A percentile compares a stretch with the other conserved stretches of the same genome.
These are phyloP conservation scores for Hypocryptadius cinnamomeus DNA, from an alignment of 2,113 vertebrate genomes.

Conservation along the genomic window DNA sequence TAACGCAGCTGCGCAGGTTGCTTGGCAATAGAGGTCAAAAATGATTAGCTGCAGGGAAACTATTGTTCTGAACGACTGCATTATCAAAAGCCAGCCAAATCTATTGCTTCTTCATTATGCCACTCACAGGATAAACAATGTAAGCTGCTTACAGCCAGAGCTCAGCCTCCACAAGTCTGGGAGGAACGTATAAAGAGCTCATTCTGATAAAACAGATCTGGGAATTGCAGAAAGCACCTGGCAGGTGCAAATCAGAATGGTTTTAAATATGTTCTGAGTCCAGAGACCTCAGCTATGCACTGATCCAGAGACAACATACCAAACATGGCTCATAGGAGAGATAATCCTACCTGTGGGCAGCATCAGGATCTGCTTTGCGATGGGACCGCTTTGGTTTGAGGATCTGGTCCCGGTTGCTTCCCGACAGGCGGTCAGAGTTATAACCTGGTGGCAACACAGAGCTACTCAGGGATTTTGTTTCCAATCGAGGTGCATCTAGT, in stretches of 20 bases:
- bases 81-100: conserved; percentile 44
- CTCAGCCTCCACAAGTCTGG: conserved; percentile 22
- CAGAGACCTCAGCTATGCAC: not conserved
- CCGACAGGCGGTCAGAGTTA: conserved; percentile 72
- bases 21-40: conserved; percentile 59
- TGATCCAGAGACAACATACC: not conserved
- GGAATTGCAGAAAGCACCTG: not conserved
- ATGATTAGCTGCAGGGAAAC: conserved; percentile 63
- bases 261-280: not conserved
- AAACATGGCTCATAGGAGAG: not conserved
- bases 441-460: conserved; percentile 72
- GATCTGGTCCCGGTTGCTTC: conserved; percentile 75
- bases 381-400: conserved; percentile 94
- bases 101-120: conserved; percentile 57
- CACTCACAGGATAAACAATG: conserved; percentile 56
- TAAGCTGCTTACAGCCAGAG: conserved; percentile 50
- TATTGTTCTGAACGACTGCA: conserved; percentile 51
- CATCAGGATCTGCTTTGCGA: conserved; percentile 91
- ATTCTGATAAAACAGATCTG: not conserved
- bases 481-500: conserved; percentile 89
- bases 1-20: conserved; percentile 33
- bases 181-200: not conserved
- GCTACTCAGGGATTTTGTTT: conserved; percentile 79
- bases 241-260: not conserved
- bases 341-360: conserved; percentile 84